These are phyloP conservation scores for Limonius californicus DNA, from an alignment of 1,140 invertebrate genomes.

Conservation along the genomic window DNA sequence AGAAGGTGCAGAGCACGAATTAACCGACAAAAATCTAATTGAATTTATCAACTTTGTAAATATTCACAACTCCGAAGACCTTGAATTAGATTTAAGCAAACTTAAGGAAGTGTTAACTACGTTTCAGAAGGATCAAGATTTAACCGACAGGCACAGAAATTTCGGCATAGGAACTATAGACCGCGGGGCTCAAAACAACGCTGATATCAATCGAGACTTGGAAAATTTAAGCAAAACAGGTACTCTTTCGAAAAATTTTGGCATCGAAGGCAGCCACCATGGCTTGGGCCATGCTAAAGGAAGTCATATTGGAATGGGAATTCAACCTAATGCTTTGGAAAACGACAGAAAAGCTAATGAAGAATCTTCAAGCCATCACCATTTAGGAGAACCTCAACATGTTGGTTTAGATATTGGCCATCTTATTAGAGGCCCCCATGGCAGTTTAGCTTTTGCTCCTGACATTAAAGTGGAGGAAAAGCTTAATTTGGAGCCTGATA, in stretches of 20 bases:
- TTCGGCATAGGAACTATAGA: slow-evolving; percentile 26
- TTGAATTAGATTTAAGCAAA: slow-evolving; percentile 32
- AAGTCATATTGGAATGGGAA: slow-evolving; percentile 36
- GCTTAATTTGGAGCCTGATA: slow-evolving; percentile 42
- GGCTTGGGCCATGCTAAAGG: slow-evolving; percentile 30
- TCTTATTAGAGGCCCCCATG: slow-evolving; percentile 43
- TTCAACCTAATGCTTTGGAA: not conserved
- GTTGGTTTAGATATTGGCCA: slow-evolving; percentile 37
- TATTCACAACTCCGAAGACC: slow-evolving; percentile 30
- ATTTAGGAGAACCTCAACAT: slow-evolving; percentile 35
- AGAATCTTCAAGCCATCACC: slow-evolving; percentile 26
- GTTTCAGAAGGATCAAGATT: slow-evolving; percentile 29
- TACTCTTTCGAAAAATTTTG: slow-evolving; percentile 31
- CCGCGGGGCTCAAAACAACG: slow-evolving; percentile 28
- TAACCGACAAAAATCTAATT: slow-evolving; percentile 35
- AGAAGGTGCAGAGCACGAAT: slow-evolving; percentile 25
- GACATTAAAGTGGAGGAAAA: slow-evolving; percentile 37
- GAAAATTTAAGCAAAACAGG: slow-evolving; percentile 26
- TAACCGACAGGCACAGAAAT: slow-evolving; percentile 26
- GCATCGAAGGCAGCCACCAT: slow-evolving; percentile 31
- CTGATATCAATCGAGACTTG: slow-evolving; percentile 33
- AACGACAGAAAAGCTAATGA: slow-evolving; percentile 2
- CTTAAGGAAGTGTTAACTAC: slow-evolving; percentile 31
- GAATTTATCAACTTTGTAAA: slow-evolving; percentile 38
- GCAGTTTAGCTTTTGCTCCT: slow-evolving; percentile 42